These are phyloP conservation scores for Alfaro cultratus DNA, from an alignment of 2,797 vertebrate species.

Conservation along the genomic window DNA sequence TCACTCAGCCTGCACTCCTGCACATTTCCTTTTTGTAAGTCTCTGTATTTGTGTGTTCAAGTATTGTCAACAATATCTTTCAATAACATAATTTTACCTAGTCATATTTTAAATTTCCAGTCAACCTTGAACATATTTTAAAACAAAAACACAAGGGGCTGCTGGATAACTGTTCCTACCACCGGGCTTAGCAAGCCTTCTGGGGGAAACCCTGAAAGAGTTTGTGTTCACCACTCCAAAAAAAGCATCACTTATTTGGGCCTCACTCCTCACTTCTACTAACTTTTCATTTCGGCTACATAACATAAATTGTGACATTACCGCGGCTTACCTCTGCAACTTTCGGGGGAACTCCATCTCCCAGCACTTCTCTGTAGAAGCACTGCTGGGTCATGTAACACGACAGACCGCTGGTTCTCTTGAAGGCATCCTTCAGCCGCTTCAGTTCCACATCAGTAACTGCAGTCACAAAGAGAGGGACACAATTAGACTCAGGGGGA, in stretches of 20 bases:
- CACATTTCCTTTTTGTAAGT: too few relatives aligned
- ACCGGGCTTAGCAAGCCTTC: too few relatives aligned
- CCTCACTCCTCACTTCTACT: not conserved
- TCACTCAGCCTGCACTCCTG: too few relatives aligned
- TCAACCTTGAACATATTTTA: too few relatives aligned
- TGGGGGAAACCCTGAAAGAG: not conserved
- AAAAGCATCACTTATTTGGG: not conserved
- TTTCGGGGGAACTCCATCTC: constrained; percentile 96
- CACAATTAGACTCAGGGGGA: not conserved
- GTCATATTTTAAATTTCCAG: too few relatives aligned
- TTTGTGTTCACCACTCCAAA: not conserved
- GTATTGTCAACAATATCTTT: too few relatives aligned
- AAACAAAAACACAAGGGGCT: too few relatives aligned
- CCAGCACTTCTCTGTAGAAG: constrained; percentile 96
- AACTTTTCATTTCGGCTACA: not conserved
- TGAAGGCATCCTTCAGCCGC: constrained; percentile 98
- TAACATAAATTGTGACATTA: not conserved
- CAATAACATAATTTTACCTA: too few relatives aligned
- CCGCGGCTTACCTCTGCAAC: constrained; percentile 92
- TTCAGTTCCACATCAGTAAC: constrained; percentile 98
- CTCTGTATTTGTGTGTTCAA: too few relatives aligned
- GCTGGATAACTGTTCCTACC: too few relatives aligned
- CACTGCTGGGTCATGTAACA: constrained; percentile 98
- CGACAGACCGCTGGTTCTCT: constrained; percentile 95
- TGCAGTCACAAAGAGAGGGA: constrained; percentile 54